Evolutionary conservation across 2,888 invertebrate species (phyloP), one percentile per base, ranked within the genome.

Genomic region (Trilocha varians): DNA sequence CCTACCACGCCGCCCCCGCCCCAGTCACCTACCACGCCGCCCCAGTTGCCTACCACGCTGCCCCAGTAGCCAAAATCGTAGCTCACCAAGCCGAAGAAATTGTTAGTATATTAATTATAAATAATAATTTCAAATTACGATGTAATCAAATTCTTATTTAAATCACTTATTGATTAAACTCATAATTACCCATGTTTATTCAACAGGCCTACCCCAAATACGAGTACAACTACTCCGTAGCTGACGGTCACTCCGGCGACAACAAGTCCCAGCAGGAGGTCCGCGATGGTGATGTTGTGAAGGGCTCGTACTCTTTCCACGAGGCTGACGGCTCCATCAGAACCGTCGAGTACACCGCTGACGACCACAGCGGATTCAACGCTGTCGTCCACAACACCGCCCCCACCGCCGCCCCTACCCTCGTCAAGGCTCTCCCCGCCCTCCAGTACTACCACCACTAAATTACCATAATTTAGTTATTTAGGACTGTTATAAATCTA

Each of bases 181-280:
- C n/a, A n/a, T n/a, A n/a, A n/a, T n/a, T n/a, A n/a, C n/a, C n/a
- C n/a, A n/a, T n/a, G n/a, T n/a, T n/a, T n/a, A n/a, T n/a, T n/a
- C 45, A 38, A 13, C 49, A 76, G 70, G 62, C 74, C 11, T 55
- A 73, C 61, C 76, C 77, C 42, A 69, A 69, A 55, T 78, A 77
- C 60, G 74, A 79, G 53, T 86, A 71, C 70, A 72, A 70, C 43
- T 87, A 87, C 70, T 83, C 83, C 17, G 87, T 87, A 1, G 71
- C 79, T 48, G 87, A 87, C 60, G 66, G 72, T 14, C 82, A 84
- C 62, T 83, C 87, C 58, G 87, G 86, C 34, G 87, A 87, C 70
- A 70, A 78, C 62, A 84, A 86, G 63, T 68, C 71, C 50, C 84
- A 84, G 59, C 80, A 83, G 50, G 87, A 87, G 55, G 48, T 53